These are phyloP conservation scores for Saxicola maurus DNA, from an alignment of 2,797 vertebrate genomes.

Conservation along the genomic window DNA sequence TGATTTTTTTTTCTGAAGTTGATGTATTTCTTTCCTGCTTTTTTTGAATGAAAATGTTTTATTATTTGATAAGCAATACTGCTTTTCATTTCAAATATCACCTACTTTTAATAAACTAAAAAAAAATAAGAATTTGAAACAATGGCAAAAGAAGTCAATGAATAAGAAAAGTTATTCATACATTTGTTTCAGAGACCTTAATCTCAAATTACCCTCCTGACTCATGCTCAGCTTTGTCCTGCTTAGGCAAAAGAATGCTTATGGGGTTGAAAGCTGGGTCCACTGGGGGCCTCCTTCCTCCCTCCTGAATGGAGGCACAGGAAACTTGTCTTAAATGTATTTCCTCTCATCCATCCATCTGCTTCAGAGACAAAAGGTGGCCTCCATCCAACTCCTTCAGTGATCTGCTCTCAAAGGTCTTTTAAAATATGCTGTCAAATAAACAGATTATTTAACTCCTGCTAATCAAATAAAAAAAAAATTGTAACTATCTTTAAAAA, in stretches of 20 bases:
- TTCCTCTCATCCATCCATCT: slow-evolving; percentile 23
- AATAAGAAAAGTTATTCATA: background rate
- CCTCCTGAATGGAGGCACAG: background rate
- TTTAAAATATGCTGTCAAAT: slow-evolving; percentile 41
- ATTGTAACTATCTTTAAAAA: background rate
- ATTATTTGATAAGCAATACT: background rate
- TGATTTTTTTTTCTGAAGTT: background rate
- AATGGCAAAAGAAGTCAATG: background rate
- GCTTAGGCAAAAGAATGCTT: background rate
- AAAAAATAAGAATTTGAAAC: background rate
- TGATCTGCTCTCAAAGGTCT: slow-evolving; percentile 16
- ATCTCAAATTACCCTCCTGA: background rate
- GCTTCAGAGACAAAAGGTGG: background rate
- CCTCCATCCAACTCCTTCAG: slow-evolving; percentile 13
- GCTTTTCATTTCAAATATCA: background rate
- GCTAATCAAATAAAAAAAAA: slow-evolving; percentile 29
- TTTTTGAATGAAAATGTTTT: background rate
- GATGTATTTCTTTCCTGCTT: background rate
- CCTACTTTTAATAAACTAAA: background rate
- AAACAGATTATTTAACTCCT: slow-evolving; percentile 35
- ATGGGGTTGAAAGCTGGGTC: background rate
- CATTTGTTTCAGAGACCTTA: background rate
- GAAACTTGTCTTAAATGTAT: slow-evolving; percentile 18
- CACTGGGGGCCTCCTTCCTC: background rate
- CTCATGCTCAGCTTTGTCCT: background rate